Base-by-base conservation (phyloP, 2,797 vertebrate species). In the Erpetoichthys calabaricus region DNA sequence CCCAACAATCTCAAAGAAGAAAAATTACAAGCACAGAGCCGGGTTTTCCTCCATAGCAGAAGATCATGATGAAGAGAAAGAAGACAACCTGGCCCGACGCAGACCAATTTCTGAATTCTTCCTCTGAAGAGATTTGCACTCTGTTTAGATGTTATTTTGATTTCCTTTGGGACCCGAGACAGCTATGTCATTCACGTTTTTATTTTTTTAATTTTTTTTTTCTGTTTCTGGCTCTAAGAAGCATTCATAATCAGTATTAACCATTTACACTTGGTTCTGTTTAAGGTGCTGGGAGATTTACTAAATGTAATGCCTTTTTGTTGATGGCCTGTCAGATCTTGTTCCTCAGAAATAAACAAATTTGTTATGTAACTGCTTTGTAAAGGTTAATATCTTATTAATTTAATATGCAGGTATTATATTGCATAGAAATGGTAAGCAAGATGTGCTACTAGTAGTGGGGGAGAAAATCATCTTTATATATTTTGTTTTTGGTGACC, bases 1-100 rank as follows among this genome's bases (percentile, higher is more conserved):
- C 1, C 74, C 86, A 1, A 55, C 67, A 0, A 73, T 64, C 0
- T 75, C 78, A 0, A 73, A 77, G 50, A 92, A 80, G 65, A 95
- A 88, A 76, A 97, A 88, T 71, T 65, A 70, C 3, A 95, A 87
- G 73, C 69, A 66, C 53, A 86, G 87, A 45, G 61, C 70, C 0
- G 70, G 65, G 0, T 69, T 90, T 4, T 71, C 70, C 1, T 83
- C 89, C 0, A 4, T 78, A 51, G 59, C n/a, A 3, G 76, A 83
- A 0, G 79, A 81, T 0, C 47, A 2, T 0, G 61, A 67, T 2
- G 82, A 85, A 3, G 87, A 85, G 0, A 66, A 63, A 25, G 76
- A 79, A 1, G 80, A 80, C 47, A 42, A 62, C 0, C 1, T 60
- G 0, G 10, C 70, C 57, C 84, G 74, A 55, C 74, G 67, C 43